Percentiles rank a stretch among this genome's conserved stretches.
Conservation (phyloP, 2,113 vertebrate species). For the Mastomys coucha region DNA sequence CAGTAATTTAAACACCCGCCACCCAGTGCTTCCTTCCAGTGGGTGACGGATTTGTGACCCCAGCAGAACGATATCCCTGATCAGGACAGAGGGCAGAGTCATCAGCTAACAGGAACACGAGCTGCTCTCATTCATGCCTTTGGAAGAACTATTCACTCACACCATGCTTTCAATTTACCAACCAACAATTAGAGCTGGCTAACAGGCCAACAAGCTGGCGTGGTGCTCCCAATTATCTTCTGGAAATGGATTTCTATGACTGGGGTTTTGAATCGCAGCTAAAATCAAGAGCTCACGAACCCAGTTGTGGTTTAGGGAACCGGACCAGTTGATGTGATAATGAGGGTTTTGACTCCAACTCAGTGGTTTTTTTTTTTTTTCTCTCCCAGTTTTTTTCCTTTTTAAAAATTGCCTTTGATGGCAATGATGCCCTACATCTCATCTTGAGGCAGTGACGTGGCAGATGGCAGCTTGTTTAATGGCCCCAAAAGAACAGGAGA, state of each 20-base stretch:
- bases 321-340: conserved; percentile 65
- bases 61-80: conserved; percentile 60
- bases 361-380: background rate
- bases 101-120: conserved; percentile 74
- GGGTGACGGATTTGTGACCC: conserved; percentile 72
- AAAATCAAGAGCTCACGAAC: conserved; percentile 73
- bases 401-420: conserved; percentile 31
- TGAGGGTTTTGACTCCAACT: conserved; percentile 38
- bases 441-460: conserved; percentile 14
- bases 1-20: conserved; percentile 71
- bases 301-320: conserved; percentile 46
- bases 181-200: conserved; percentile 67
- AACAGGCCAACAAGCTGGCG: conserved; percentile 39
- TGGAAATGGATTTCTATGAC: conserved; percentile 77
- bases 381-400: background rate
- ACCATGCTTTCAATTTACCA: conserved; percentile 76
- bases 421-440: conserved; percentile 6
- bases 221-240: conserved; percentile 68
- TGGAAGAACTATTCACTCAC: conserved; percentile 76
- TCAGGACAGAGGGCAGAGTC: conserved; percentile 70
- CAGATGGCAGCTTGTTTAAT: conserved; percentile 24
- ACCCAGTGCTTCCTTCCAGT: conserved; percentile 71
- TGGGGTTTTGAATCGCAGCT: conserved; percentile 78
- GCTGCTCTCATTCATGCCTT: conserved; percentile 64
- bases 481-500: background rate